Evolutionary conservation across 2,888 invertebrate genomes (phyloP).

Genomic region (Drosophila leonis): DNA sequence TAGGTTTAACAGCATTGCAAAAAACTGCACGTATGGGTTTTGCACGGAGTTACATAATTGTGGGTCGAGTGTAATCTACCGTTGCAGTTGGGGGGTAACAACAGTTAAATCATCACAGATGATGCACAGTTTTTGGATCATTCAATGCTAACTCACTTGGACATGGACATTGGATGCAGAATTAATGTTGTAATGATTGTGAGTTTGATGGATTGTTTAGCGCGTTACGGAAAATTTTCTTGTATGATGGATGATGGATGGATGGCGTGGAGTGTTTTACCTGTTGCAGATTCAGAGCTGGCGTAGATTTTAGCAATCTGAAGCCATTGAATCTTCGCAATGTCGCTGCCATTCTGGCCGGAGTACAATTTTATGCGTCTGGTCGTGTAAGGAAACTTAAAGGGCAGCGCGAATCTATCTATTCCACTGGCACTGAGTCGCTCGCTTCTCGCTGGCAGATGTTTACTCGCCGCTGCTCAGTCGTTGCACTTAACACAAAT

Average conservation of each 20-base stretch:
- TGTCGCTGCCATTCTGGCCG: slow-evolving; percentile 93
- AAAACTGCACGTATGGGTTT: slow-evolving; percentile 50
- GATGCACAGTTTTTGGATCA: slow-evolving; percentile 28
- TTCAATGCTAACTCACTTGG: slow-evolving; percentile 10
- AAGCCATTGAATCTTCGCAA: slow-evolving; percentile 94
- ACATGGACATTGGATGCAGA: slow-evolving; percentile 16
- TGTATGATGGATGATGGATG: slow-evolving; percentile 8
- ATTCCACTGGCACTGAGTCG: slow-evolving; percentile 67
- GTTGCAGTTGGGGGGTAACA: slow-evolving; percentile 23
- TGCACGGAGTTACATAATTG: slow-evolving; percentile 82
- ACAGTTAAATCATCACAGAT: slow-evolving; percentile 36
- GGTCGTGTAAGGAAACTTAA: slow-evolving; percentile 75
- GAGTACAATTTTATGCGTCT: slow-evolving; percentile 82
- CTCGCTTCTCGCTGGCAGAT: slow-evolving; percentile 63
- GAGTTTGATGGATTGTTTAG: slow-evolving; percentile 19
- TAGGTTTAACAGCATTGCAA: slow-evolving; percentile 13
- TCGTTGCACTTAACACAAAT: slow-evolving; percentile 14
- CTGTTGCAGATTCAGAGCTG: slow-evolving; percentile 90
- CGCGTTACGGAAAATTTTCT: slow-evolving; percentile 37
- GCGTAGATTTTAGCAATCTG: slow-evolving; percentile 92
- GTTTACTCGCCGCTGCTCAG: slow-evolving; percentile 55
- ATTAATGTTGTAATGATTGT: slow-evolving; percentile 27
- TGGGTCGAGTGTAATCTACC: slow-evolving; percentile 46
- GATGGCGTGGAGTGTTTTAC: slow-evolving; percentile 82
- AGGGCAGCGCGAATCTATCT: slow-evolving; percentile 76